phyloP scores from a whole-genome alignment of 2,888 invertebrate species.

The Ectemnius lituratus region DNA sequence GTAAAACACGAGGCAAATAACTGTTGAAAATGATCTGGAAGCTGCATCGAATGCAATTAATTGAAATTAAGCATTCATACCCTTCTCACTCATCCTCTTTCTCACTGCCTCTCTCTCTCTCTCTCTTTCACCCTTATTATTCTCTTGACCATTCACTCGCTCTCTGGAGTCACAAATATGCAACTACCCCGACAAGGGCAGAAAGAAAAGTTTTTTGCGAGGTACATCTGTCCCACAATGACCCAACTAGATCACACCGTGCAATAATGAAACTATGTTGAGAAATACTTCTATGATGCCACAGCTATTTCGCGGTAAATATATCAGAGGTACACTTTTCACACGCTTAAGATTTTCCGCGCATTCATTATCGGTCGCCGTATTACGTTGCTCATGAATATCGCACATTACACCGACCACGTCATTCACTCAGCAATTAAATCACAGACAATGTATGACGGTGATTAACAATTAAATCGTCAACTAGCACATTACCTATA shows the following conservation, averaged over 20 bases:
- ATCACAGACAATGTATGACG: slow-evolving; percentile 71
- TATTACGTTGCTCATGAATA: slow-evolving; percentile 42
- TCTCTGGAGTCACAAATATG: slow-evolving; percentile 17
- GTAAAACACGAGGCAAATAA: slow-evolving; percentile 47
- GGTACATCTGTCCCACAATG: slow-evolving; percentile 33
- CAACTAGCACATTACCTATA: slow-evolving; percentile 56
- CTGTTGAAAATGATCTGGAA: slow-evolving; percentile 42
- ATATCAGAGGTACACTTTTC: slow-evolving; percentile 10
- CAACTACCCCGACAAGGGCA: slow-evolving; percentile 34
- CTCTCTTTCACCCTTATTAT: background rate
- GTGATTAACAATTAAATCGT: slow-evolving; percentile 62
- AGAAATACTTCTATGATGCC: slow-evolving; percentile 42
- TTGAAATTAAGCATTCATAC: slow-evolving; percentile 28
- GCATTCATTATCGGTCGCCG: slow-evolving; percentile 44
- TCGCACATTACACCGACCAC: slow-evolving; percentile 49
- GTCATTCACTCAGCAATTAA: slow-evolving; percentile 66
- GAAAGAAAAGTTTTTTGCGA: slow-evolving; percentile 37
- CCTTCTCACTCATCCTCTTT: slow-evolving; percentile 3
- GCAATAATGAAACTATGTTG: slow-evolving; percentile 31
- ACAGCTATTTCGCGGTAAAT: slow-evolving; percentile 30
- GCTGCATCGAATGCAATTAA: slow-evolving; percentile 45
- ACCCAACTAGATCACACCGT: slow-evolving; percentile 4
- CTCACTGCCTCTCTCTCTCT: background rate
- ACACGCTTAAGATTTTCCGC: slow-evolving; percentile 32
- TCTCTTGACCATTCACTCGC: background rate